Evolutionary conservation across 2,888 invertebrate genomes (phyloP), one percentile per base, ranked within the genome.

Genomic region (Ceraclea dissimilis): DNA sequence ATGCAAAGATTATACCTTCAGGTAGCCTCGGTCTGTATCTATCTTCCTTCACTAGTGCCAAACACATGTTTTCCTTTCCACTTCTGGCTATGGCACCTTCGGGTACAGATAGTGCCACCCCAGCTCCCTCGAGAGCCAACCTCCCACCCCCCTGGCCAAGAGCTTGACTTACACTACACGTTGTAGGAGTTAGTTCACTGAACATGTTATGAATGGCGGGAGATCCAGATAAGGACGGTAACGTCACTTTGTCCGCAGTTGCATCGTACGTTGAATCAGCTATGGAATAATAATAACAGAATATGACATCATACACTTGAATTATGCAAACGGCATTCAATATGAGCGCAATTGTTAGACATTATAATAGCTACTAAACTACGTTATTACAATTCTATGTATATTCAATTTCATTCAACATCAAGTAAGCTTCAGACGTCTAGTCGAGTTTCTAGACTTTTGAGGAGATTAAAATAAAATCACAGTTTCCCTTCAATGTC

Each of bases 1-100:
- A 26, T 6, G 26, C 39, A 39, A 39, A n/a, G 39, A 16, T 39
- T n/a, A 39, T 65, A 76, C 78, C 80, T 81, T 88, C 91, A 64
- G 86, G 84, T 63, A 93, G 77, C 70, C 86, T 85, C 26, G 95
- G 93, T 67, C 93, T 80, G 71, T 93, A 93, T 71, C 90, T 86
- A 70, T 95, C 93, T 68, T 96, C 95, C 68, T 91, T 88, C 54
- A 95, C 85, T 52, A 96, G 89, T 48, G 93, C 91, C 54, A 97
- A 79, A 67, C 92, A 94, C 60, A 97, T 81, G 68, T 93, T 92
- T 69, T 91, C 90, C 65, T 89, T 83, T 53, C 86, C 78, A 21
- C 88, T 86, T 66, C 89, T 84, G 50, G 85, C 83, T 21, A 97
- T 80, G 2, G 94, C 90, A 62, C 89, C 88, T 73, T 96, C 93